These are phyloP conservation scores for Aphidius colemani DNA, from an alignment of 2,888 invertebrate species.

Conservation along the genomic window DNA sequence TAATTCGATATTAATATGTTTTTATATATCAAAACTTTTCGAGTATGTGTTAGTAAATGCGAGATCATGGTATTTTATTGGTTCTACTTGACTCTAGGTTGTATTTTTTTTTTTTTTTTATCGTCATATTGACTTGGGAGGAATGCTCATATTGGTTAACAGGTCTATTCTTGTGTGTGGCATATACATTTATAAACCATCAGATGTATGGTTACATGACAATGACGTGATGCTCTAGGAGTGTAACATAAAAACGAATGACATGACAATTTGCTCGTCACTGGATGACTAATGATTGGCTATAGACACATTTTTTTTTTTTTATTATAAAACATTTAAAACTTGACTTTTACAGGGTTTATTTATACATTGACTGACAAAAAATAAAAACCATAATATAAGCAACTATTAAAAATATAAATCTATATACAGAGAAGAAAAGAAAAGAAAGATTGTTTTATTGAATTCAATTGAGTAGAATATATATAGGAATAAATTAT, in stretches of 20 bases:
- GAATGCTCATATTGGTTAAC: background rate
- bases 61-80: constrained; percentile 14
- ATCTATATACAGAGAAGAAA: background rate
- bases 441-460: constrained; percentile 26
- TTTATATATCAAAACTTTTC: too few species aligned
- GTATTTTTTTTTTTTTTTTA: background rate
- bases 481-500: too few species aligned
- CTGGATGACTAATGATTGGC: constrained; percentile 45
- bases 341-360: too few species aligned
- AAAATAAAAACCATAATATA: too few species aligned
- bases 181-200: too few species aligned
- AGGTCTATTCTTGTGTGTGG: background rate
- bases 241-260: constrained; percentile 37
- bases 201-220: too few species aligned
- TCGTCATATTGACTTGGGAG: background rate
- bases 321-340: background rate
- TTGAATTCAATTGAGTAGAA: background rate
- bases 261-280: constrained; percentile 43
- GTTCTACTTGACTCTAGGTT: constrained; percentile 1
- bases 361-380: too few species aligned
- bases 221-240: background rate
- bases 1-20: background rate
- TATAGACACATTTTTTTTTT: constrained; percentile 13
- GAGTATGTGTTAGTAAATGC: constrained; percentile 8
- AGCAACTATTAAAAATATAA: too few species aligned